These are phyloP conservation scores for Peromyscus nudipes DNA, from an alignment of 2,797 vertebrate species.

Conservation along the genomic window DNA sequence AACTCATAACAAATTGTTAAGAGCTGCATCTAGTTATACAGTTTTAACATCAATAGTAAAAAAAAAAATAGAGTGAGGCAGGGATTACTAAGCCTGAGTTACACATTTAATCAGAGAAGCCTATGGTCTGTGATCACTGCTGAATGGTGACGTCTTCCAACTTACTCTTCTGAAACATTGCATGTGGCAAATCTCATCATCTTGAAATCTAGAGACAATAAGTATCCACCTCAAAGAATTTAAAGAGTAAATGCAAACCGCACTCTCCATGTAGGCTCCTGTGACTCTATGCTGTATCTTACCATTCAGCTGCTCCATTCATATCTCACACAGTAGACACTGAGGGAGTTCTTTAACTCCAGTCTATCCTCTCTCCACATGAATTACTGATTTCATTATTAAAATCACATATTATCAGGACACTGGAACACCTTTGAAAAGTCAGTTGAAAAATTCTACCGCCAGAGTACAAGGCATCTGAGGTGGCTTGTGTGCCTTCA, in stretches of 20 bases:
- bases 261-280: neutral
- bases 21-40: conserved; percentile 3
- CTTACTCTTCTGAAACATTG: neutral
- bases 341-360: neutral
- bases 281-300: neutral
- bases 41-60: neutral
- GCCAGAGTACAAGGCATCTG: neutral
- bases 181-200: neutral
- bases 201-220: neutral
- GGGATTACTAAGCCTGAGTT: neutral
- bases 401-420: neutral
- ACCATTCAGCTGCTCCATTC: neutral
- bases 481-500: neutral
- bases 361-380: neutral
- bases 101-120: neutral
- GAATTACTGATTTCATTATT: conserved; percentile 16
- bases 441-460: neutral
- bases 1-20: conserved; percentile 23
- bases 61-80: neutral
- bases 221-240: neutral
- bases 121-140: neutral
- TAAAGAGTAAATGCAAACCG: neutral
- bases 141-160: neutral
- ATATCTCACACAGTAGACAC: neutral
- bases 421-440: conserved; percentile 21